Base-by-base conservation (phyloP, 1,140 invertebrate species). In the Brachionus angularis region DNA sequence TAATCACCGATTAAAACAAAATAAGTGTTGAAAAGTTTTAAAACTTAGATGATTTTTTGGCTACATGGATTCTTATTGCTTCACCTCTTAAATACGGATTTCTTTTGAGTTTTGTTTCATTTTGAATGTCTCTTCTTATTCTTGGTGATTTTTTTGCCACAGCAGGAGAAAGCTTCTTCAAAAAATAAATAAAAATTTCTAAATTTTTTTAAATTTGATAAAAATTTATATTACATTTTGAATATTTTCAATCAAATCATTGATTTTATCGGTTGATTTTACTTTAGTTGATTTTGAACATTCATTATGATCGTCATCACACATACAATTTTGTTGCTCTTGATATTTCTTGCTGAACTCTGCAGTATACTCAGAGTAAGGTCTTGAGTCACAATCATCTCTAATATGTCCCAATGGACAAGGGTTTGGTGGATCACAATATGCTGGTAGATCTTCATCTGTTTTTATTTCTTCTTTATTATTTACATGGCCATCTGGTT, bases 341-440 rank as follows among this genome's bases (percentile, higher is more conserved):
- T 98, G 95, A 80, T 93, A 96, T 74, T 93, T 87, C 0, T 93
- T 87, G 77, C 93, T 96, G 82, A 94, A 98, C 0, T 89, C 88
- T 0, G 95, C 94, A 0, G 91, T 92, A 79, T 52, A 70, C 18
- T 50, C 27, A 8, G 46, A 3, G 10, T 27, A 50, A 8, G 46
- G 67, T 27, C 46, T 39, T 27, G 67, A 12, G 52, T 70, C 67
- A 70, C 67, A 70, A 12, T 53, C 67, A 73, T 76, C 76, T 85
- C 84, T 80, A 64, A 79, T 82, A 73, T 84, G 85, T 50, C 85
- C 85, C 5, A 82, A 84, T 0, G 95, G 96, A 76, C 96, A 99
- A 0, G 96, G 96, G 83, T 99, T 98, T 5, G 95, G 95, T 1
- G 96, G 96, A 78, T 96, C 96, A 79, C 96, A 99, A 82, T 98